These are phyloP conservation scores for Mus spicilegus DNA, from an alignment of 2,113 vertebrate genomes.

Conservation along the genomic window DNA sequence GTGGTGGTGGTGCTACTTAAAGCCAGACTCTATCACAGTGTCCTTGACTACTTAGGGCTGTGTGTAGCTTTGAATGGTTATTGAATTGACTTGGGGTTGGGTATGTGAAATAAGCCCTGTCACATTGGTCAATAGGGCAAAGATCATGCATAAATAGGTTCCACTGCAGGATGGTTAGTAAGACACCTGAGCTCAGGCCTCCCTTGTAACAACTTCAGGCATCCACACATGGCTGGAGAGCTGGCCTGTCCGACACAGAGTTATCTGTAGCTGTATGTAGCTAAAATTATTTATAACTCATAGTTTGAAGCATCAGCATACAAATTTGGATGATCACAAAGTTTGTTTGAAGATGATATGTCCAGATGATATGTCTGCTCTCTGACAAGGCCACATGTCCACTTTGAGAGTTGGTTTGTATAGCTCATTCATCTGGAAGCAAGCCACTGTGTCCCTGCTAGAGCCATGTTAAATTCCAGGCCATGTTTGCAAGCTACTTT, in stretches of 20 bases:
- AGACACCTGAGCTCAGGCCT: slow-evolving; percentile 21
- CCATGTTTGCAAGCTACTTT: slow-evolving; percentile 20
- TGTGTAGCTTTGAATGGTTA: background rate
- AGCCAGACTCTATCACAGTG: background rate
- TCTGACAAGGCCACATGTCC: background rate
- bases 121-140: background rate
- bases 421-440: slow-evolving; percentile 13
- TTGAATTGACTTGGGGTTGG: background rate
- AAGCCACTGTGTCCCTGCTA: background rate
- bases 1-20: background rate
- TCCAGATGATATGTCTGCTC: background rate
- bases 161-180: background rate
- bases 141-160: background rate
- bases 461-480: background rate
- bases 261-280: background rate
- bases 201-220: background rate
- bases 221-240: background rate
- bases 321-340: background rate
- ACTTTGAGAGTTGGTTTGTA: background rate
- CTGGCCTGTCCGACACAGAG: background rate
- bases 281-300: background rate
- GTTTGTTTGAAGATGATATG: background rate
- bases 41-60: background rate
- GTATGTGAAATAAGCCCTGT: slow-evolving; percentile 28
- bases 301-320: background rate